Evolutionary conservation across 2,113 vertebrate species (phyloP), one percentile per base, ranked within the genome.

Genomic region (Girardinichthys multiradiatus): DNA sequence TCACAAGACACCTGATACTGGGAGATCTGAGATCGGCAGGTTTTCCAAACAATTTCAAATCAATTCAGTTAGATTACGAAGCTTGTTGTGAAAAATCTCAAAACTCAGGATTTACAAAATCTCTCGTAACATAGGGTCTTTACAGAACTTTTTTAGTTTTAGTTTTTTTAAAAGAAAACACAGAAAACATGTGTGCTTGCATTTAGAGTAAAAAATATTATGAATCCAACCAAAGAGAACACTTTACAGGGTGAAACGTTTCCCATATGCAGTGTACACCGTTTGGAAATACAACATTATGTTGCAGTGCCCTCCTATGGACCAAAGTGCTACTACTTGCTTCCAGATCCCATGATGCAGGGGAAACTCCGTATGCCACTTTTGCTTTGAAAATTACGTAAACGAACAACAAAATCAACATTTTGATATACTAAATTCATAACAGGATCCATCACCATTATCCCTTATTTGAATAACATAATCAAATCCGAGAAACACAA

Each of bases 261-360:
- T 57, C 33, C 14, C 12, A 9, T 15, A 48, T 51, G 10, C 45
- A 31, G 21, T 14, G 7, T 28, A 14, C 17, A n/a, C 29, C 64
- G 62, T 37, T 31, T 70, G 31, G 26, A 76, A 37, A 64, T 35
- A 35, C 3, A 29, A n/a, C 24, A 39, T 77, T 76, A 21, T 78
- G 65, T 72, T 64, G 68, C 48, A 79, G 68, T 48, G 67, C 88
- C 86, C 83, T 69, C 91, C 17, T 82, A 66, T 90, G 91, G 89
- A 37, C 3, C 0, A 51, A 29, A 3, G 9, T 28, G 10, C 4
- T 28, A 72, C 4, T 72, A 24, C 28, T 26, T 31, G 19, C 14
- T 21, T 10, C 35, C 15, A 58, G 6, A 4, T 24, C 48, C 48
- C 24, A n/a, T 10, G 7, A 24, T 54, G 48, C 21, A 54, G 24